These are phyloP conservation scores for Phalacrocorax aristotelis DNA, from an alignment of 2,113 vertebrate species.

Conservation along the genomic window DNA sequence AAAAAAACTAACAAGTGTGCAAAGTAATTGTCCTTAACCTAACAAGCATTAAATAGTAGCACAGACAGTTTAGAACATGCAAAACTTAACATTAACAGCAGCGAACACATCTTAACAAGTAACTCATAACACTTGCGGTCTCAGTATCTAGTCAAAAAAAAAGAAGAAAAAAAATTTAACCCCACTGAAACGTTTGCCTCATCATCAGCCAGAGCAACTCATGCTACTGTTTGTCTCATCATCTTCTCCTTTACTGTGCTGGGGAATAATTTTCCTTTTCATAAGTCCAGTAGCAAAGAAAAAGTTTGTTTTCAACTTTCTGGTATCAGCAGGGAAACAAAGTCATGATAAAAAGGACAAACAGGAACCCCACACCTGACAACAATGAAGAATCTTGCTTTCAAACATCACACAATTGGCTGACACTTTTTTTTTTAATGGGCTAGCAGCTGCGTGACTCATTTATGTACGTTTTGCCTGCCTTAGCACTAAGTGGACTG, in stretches of 20 bases:
- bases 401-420: slow-evolving; percentile 62
- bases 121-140: background rate
- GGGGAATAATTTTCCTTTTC: background rate
- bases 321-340: slow-evolving; percentile 67
- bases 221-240: background rate
- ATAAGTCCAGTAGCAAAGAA: background rate
- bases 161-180: background rate
- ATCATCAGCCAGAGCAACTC: background rate
- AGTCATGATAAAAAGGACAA: slow-evolving; percentile 52
- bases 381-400: slow-evolving; percentile 65
- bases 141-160: background rate
- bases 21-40: background rate
- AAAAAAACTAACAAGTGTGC: background rate
- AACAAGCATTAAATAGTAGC: background rate
- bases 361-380: slow-evolving; percentile 71
- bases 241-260: background rate
- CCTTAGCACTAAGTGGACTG: slow-evolving; percentile 68
- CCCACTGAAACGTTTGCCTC: background rate
- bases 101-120: background rate
- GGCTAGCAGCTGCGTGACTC: slow-evolving; percentile 74
- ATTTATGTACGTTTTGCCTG: slow-evolving; percentile 64
- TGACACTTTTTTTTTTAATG: slow-evolving; percentile 37
- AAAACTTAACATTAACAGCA: background rate
- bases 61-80: background rate
- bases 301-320: slow-evolving; percentile 45